Evolutionary conservation across 30 jellyfish, hydroid and myxozoan genomes (phyloP), one percentile per base, ranked within the genome.

Genomic region (Pelagia noctiluca): DNA sequence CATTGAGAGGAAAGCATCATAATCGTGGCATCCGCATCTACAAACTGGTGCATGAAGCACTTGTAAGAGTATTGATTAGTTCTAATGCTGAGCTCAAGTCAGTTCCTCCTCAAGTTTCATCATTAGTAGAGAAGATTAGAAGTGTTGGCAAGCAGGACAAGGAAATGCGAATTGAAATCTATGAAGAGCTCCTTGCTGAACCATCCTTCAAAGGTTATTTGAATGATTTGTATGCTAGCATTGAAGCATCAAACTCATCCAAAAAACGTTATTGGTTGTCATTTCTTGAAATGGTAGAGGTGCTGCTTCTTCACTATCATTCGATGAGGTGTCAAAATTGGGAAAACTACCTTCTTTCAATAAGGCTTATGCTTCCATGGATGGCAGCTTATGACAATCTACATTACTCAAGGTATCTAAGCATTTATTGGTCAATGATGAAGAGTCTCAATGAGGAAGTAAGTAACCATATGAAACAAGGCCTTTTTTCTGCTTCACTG

Each of bases 331-430:
- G 28, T 19, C 68, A 52, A 52, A 52, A 52, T 19, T 52, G 68
- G 68, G 68, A 52, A 38, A 37, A 38, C 8, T 69, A 7, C 35
- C 30, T 7, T 1, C 8, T 38, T 31, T 34, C 82, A 12, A 7
- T 69, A 24, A 69, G 82, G 29, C 35, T 21, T 2, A 69, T 69
- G 82, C 26, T 52, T 8, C 68, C 68, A 52, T 52, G 68, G 68
- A 52, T 52, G 68, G 28, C 12, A 4, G 26, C 26, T 52, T 52
- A 52, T 52, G 68, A 52, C 68, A 52, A 52, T 19, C 12, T 3
- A 8, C 12, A 52, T 5, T 52, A 52, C 26, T 8, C 28, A 52
- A 52, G 68, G 26, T 52, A 19, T 8, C 68, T 52, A 8, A 19
- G 12, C 26, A 19, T 3, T 3, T 52, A 3, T 30, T 52, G 68